Conservation (phyloP, 2,888 invertebrate genomes). For the Tenthredo mesomela region DNA sequence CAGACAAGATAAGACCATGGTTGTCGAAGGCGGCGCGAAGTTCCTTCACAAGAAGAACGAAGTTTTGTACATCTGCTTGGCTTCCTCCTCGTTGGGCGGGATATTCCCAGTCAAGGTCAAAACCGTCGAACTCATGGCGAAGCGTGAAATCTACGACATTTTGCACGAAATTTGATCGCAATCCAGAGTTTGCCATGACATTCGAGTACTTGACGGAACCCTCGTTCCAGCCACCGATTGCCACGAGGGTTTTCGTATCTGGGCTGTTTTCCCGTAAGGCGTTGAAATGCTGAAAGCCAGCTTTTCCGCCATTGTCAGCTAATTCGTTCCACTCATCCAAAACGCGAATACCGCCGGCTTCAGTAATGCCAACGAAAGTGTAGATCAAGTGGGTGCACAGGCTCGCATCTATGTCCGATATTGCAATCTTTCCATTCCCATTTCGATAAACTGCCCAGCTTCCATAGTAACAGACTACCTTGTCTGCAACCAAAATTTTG, state of each 20-base stretch:
- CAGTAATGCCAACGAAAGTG: slow-evolving; percentile 12
- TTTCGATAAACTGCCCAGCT: not conserved
- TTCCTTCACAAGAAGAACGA: slow-evolving; percentile 79
- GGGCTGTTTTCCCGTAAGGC: slow-evolving; percentile 80
- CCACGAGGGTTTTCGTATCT: slow-evolving; percentile 81
- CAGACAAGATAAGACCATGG: slow-evolving; percentile 80
- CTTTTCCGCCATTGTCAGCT: slow-evolving; percentile 78
- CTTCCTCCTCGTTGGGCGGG: not conserved
- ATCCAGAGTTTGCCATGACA: slow-evolving; percentile 77
- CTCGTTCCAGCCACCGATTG: slow-evolving; percentile 87
- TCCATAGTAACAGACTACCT: slow-evolving; percentile 15
- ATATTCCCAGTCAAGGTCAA: slow-evolving; percentile 79
- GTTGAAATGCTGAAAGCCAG: slow-evolving; percentile 80
- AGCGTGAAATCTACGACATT: slow-evolving; percentile 80
- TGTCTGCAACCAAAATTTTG: not conserved
- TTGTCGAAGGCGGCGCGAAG: slow-evolving; percentile 80
- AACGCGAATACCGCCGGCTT: slow-evolving; percentile 79
- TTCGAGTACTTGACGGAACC: slow-evolving; percentile 82
- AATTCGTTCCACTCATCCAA: slow-evolving; percentile 84
- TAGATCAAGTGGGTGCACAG: slow-evolving; percentile 24
- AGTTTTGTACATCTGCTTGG: not conserved
- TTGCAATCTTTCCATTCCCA: not conserved
- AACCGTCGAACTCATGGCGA: slow-evolving; percentile 84
- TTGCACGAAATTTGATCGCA: slow-evolving; percentile 80
- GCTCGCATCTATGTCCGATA: slow-evolving; percentile 18